Evolutionary conservation across 2,888 invertebrate species (phyloP).

Genomic region (Hirtodrosophila alboralis): DNA sequence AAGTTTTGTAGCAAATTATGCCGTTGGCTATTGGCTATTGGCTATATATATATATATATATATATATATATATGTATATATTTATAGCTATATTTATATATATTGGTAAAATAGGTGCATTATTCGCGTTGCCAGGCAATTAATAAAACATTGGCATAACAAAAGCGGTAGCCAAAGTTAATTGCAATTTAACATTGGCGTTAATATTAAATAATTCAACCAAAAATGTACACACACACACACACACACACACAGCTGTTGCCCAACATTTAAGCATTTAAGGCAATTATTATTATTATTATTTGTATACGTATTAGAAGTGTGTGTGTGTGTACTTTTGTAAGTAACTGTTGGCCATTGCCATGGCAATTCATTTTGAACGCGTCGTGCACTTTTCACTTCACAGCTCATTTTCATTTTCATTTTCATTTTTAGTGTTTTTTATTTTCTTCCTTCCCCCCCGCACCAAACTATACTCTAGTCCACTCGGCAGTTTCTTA

Average conservation of each 20-base stretch:
- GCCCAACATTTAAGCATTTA: slow-evolving; percentile 21
- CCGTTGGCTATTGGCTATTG: slow-evolving; percentile 23
- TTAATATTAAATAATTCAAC: slow-evolving; percentile 54
- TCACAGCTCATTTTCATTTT: slow-evolving; percentile 57
- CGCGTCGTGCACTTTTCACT: slow-evolving; percentile 54
- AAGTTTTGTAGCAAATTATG: slow-evolving; percentile 12
- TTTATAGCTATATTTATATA: no score
- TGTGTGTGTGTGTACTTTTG: slow-evolving; percentile 25
- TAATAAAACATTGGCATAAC: slow-evolving; percentile 48
- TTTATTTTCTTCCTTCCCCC: no score
- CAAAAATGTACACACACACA: no score
- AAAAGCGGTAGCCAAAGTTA: slow-evolving; percentile 34
- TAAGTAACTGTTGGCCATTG: slow-evolving; percentile 48
- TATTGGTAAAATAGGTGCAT: slow-evolving; percentile 35
- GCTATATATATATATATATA: no score
- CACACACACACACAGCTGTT: no score
- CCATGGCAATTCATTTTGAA: slow-evolving; percentile 50
- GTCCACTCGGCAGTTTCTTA: slow-evolving; percentile 53
- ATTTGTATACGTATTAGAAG: slow-evolving; percentile 19
- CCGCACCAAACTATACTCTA: no score
- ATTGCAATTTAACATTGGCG: slow-evolving; percentile 52
- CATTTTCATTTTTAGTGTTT: no score
- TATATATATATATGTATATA: no score
- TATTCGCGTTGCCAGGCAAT: slow-evolving; percentile 44
- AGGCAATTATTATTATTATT: slow-evolving; percentile 33